Evolutionary conservation across 92 coral and sea anemone species (phyloP), one percentile per base, ranked within the genome.

Genomic region (Umimayanthus kanabou): DNA sequence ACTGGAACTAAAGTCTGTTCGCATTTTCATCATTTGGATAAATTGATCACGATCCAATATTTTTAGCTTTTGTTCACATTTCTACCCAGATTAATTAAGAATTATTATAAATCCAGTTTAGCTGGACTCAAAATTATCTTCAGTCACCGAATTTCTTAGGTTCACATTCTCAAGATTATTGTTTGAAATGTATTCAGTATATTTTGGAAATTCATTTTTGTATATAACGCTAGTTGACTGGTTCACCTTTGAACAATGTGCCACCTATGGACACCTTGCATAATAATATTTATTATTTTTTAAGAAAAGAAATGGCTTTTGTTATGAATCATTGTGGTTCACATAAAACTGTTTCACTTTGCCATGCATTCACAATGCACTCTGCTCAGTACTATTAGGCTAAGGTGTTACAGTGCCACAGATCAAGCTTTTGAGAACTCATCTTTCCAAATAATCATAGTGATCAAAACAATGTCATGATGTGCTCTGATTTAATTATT

Each of bases 401-500:
- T 39, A 11, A 37, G 39, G 26, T 20, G 39, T 20, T 29, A 22
- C 29, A 20, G n/a, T n/a, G n/a, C 39, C 10, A 5, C 39, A 77
- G 57, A 77, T 78, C 30, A 8, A 14, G 58, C 81, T 43, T 78
- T 78, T 58, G 73, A 80, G 49, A 80, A 65, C 26, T 29, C 69
- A 79, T 55, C 26, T 14, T 33, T 45, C 43, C 53, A 76, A 18
- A 14, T 42, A n/a, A 80, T 11, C 26, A 53, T 9, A 55, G 84
- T 28, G 42, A 6, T 78, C 39, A 53, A 53, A 55, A 28, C 40
- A 16, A 2, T 23, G n/a, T 49, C 7, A 58, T 61, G 69, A 58
- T 80, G 29, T 40, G 26, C 29, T 80, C 20, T 33, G 72, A 80
- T 65, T 37, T 55, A 80, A 80, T 80, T 80, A 58, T 55, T 18